These are phyloP conservation scores for Hypercompe scribonia DNA, from an alignment of 2,888 invertebrate species.

Conservation along the genomic window DNA sequence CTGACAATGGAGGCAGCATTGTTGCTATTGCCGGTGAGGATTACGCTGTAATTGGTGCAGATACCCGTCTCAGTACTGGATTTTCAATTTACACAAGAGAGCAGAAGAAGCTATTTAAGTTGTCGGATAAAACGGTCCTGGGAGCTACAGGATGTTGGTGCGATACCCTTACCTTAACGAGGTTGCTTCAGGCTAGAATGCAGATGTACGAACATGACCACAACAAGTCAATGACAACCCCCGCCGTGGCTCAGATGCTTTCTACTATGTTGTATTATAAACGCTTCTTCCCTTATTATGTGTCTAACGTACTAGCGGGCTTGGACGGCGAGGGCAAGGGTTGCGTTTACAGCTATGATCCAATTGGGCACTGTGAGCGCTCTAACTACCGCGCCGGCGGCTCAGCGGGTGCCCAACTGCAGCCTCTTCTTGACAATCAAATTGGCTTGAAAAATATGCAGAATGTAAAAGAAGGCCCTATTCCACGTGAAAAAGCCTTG, in stretches of 20 bases:
- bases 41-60: slow-evolving; percentile 97
- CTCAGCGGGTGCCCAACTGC: slow-evolving; percentile 95
- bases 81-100: slow-evolving; percentile 96
- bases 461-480: slow-evolving; percentile 87
- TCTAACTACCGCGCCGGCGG: slow-evolving; percentile 95
- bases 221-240: slow-evolving; percentile 96
- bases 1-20: slow-evolving; percentile 92
- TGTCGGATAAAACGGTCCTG: slow-evolving; percentile 94
- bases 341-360: slow-evolving; percentile 98
- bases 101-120: slow-evolving; percentile 94
- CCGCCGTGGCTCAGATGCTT: slow-evolving; percentile 97
- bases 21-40: slow-evolving; percentile 98
- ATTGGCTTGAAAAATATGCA: slow-evolving; percentile 96
- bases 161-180: slow-evolving; percentile 96
- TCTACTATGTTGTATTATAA: slow-evolving; percentile 98
- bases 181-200: slow-evolving; percentile 93
- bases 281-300: slow-evolving; percentile 99
- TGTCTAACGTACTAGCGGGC: slow-evolving; percentile 97
- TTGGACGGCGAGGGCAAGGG: slow-evolving; percentile 97
- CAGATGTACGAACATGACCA: slow-evolving; percentile 98
- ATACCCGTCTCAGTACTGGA: slow-evolving; percentile 96
- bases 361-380: slow-evolving; percentile 97
- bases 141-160: slow-evolving; percentile 99
- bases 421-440: slow-evolving; percentile 98
- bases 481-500: slow-evolving; percentile 93